Base-by-base conservation (phyloP, 2,113 vertebrate genomes). In the Lamprologus tigripictilis region DNA sequence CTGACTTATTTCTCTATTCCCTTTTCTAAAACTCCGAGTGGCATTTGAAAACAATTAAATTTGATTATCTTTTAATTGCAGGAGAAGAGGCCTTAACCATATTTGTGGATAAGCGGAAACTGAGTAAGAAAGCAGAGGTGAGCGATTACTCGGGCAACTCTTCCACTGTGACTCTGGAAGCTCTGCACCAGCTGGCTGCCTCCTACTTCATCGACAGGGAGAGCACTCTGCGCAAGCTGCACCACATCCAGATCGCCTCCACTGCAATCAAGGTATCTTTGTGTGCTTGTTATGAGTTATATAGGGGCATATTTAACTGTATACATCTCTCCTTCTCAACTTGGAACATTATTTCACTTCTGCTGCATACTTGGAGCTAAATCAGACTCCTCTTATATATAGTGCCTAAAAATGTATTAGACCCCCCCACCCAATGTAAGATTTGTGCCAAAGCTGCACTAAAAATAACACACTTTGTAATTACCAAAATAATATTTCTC, bases 171-270 rank as follows among this genome's bases (percentile, higher is more conserved):
- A 96, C 96, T 61, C 95, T 97, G 95, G 97, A 97, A 89, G 93
- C 96, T 16, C 96, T 97, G 81, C 97, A 97, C 94, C 96, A 97
- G 94, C 96, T 97, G 95, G 97, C 97, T 9, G 97, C 97, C 82
- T 97, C 97, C 66, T 97, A 97, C 93, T 97, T 97, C 85, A 97
- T 96, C 9, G 97, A 97, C 94, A 90, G 97, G 81, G 97, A 97
- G 94, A 97, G 95, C 90, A 97, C 97, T 42, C 93, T 97, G 92
- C 96, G 96, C 88, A 97, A 96, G 91, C 96, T 97, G 83, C 97
- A 97, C 89, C 97, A 97, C 94, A 95, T 97, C 94, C 97, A 97
- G 94, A 97, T 97, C 14, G 96, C 97, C 82, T 97, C 96, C 82
- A 96, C 96, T 26, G 96, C 96, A 94, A 96, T 97, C 91, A 97